Evolutionary conservation across 2,888 invertebrate species (phyloP), one percentile per base, ranked within the genome.

Genomic region (Pachycephus smyrnensis): DNA sequence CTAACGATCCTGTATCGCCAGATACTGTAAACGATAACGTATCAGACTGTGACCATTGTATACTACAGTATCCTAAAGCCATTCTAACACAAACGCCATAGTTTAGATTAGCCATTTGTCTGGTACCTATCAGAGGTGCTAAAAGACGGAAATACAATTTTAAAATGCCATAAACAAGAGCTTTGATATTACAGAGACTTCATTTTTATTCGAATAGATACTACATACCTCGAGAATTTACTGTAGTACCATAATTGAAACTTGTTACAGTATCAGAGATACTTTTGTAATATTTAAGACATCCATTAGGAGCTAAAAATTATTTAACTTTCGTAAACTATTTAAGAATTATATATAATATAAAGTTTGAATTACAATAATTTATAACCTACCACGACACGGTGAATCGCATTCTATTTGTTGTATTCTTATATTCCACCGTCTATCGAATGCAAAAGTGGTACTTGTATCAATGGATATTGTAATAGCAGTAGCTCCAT

Each of bases 81-180:
- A 95, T 95, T 86, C 94, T 92, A 32, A 97, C 93, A 85, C 97
- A 97, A 76, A 96, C 94, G 6, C 96, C 96, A 88, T 97, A 97
- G 90, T 95, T 94, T 81, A 94, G 92, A 88, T 95, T 95, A 2
- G 93, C 94, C 78, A 97, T 92, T 90, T 97, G 95, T 40, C 97
- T 92, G 0, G 96, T 95, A 1, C 96, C 96, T 77, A 92, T 88
- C 12, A 92, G 89, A 73, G 85, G 85, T 11, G 80, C 83, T 85
- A 37, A 36, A 55, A 55, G 2, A 9, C 11, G 31, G 69, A 68
- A 71, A 71, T 71, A 33, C 31, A 30, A 32, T 32, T 32, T 71
- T 73, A n/a, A 15, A 33, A 31, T 23, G 30, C 37, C 40, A 73
- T 76, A 37, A 71, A 55, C 15, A 23, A 9, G 55, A 55, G 1